phyloP scores from a whole-genome alignment of 2,113 vertebrate species.

The Ursus arctos region DNA sequence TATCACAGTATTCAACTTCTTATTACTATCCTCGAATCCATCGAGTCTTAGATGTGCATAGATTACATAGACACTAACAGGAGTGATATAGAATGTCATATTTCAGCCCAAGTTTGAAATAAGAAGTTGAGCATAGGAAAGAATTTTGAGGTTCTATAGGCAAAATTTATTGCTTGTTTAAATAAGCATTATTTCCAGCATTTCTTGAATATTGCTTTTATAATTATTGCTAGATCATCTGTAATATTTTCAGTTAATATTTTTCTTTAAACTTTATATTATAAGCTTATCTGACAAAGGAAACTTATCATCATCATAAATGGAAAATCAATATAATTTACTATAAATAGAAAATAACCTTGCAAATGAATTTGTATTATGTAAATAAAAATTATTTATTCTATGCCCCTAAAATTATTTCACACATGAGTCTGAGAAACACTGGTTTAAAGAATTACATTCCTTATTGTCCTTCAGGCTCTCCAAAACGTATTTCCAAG shows the following conservation, averaged over 20 bases:
- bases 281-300: conserved; percentile 33
- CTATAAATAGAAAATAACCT: not conserved
- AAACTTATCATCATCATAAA: not conserved
- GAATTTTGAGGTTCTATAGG: not conserved
- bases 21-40: not conserved
- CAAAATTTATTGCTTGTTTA: not conserved
- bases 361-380: not conserved
- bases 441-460: not conserved
- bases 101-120: not conserved
- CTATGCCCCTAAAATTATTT: conserved; percentile 8
- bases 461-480: not conserved
- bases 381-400: not conserved
- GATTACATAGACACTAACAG: not conserved
- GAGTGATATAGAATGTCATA: not conserved
- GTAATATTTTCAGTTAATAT: not conserved
- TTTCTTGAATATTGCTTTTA: conserved; percentile 6
- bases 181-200: conserved; percentile 13
- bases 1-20: not conserved
- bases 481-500: not conserved
- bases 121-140: not conserved
- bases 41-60: not conserved
- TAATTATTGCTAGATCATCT: not conserved
- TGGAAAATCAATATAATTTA: not conserved
- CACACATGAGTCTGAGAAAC: not conserved
- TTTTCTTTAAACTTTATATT: conserved; percentile 34